Evolutionary conservation across 2,113 vertebrate genomes (phyloP).

Genomic region (Rhodinocichla rosea): DNA sequence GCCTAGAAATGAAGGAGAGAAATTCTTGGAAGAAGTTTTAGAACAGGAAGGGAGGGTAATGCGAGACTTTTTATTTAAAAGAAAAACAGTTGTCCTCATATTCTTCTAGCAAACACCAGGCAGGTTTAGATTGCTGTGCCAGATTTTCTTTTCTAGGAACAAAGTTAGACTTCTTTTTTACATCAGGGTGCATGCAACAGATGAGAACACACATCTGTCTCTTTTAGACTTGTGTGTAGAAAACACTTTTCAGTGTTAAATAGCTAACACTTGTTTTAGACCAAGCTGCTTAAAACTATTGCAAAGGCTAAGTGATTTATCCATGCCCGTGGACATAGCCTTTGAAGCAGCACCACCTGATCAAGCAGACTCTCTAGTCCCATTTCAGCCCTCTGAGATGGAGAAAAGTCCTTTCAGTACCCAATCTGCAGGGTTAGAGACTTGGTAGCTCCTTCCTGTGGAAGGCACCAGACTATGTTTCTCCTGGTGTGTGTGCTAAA

Average conservation of each 20-base stretch:
- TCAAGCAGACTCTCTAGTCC: not conserved
- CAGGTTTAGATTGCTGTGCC: not conserved
- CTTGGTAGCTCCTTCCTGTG: not conserved
- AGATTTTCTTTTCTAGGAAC: not conserved
- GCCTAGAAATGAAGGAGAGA: not conserved
- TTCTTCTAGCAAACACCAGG: not conserved
- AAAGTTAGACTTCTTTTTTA: not conserved
- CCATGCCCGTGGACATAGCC: not conserved
- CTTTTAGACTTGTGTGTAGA: not conserved
- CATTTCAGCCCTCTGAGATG: not conserved
- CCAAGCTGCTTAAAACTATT: not conserved
- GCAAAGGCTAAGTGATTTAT: not conserved
- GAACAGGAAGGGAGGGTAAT: not conserved
- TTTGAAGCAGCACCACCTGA: not conserved
- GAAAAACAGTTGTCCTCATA: not conserved
- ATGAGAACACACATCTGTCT: not conserved
- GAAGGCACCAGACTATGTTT: not conserved
- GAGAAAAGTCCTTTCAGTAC: not conserved
- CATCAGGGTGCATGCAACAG: rapidly evolving
- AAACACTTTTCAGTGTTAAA: not conserved
- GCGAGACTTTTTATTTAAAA: not conserved
- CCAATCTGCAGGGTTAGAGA: not conserved
- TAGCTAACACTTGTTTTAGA: not conserved
- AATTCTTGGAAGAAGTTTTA: not conserved
- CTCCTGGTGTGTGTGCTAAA: not conserved